Evolutionary conservation across 2,113 vertebrate genomes (phyloP), one percentile per base, ranked within the genome.

Genomic region (Emydocephalus ijimae): DNA sequence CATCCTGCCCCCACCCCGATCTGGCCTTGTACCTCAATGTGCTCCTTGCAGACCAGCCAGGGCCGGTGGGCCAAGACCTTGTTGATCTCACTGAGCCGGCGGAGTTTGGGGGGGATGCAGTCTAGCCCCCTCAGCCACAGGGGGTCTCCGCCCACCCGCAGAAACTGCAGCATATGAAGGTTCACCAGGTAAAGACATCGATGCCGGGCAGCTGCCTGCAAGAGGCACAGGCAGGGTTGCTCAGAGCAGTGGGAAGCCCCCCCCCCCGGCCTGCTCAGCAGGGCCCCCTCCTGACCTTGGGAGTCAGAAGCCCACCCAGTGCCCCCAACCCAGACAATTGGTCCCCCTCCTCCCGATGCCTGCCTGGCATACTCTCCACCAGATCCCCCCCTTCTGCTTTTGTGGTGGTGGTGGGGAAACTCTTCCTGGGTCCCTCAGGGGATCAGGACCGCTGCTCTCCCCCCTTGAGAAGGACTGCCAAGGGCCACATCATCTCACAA

Each of bases 11-110:
- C 39, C 54, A 26, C 0, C 3, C 64, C 20, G 10, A 15, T 34
- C 64, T 26, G 14, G 4, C 4, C 87, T 10, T 64, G 94, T 95
- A 99, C 99, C 98, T 99, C 98, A 34, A 99, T 98, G 95, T 99
- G 99, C 92, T 99, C 98, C 97, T 98, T 99, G 61, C 98, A 98
- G 96, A 99, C 98, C 50, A 99, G 98, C 99, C 99, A 99, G 0
- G 99, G 99, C 57, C 99, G 96, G 96, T 99, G 99, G 0, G 99
- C 99, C 96, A 99, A 96, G 96, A 99, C 97, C 96, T 98, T 99
- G 98, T 99, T 99, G 95, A 99, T 98, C 69, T 98, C 98, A 0
- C 98, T 98, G 91, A 99, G 98, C 86, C 98, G 98, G 87, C 98
- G 98, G 61, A 99, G 97, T 94, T 99, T 99, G 85, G 97, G 94